Evolutionary conservation across 2,797 vertebrate species (phyloP).

Genomic region (Spondyliosoma cantharus): DNA sequence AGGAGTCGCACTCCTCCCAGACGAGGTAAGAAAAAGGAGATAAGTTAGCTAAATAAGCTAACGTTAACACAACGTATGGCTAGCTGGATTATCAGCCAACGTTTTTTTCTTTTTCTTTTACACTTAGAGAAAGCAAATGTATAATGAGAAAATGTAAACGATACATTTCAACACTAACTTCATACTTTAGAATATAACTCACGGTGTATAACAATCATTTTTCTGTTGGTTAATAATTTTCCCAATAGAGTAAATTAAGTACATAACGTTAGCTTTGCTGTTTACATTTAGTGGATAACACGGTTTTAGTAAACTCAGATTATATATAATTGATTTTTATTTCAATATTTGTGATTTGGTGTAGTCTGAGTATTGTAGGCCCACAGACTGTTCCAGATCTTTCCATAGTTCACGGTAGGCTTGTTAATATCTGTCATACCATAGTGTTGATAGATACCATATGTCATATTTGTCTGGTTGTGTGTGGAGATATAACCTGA

Average conservation of each 20-base stretch:
- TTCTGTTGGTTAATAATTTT: too few relatives aligned
- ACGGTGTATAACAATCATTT: too few relatives aligned
- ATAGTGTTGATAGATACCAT: too few relatives aligned
- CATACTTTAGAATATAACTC: not conserved
- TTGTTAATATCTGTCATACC: too few relatives aligned
- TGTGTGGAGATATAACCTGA: not conserved
- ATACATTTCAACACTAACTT: too few relatives aligned
- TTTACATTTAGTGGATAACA: too few relatives aligned
- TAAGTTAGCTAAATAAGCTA: not conserved
- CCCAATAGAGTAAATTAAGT: too few relatives aligned
- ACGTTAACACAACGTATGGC: not conserved
- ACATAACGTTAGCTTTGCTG: too few relatives aligned
- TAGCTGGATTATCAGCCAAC: not conserved
- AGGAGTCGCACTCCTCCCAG: conserved; percentile 82
- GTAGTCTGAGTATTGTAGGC: not conserved
- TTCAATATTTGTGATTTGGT: not conserved
- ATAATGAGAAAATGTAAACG: too few relatives aligned
- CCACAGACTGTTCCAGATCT: not conserved
- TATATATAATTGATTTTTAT: too few relatives aligned
- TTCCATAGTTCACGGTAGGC: not conserved
- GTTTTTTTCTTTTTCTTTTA: not conserved
- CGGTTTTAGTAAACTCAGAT: too few relatives aligned
- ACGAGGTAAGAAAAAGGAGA: conserved; percentile 75
- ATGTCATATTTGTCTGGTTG: not conserved
- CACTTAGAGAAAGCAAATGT: accelerated